Conservation (phyloP, 2,888 invertebrate genomes). For the Piscicola geometra region DNA sequence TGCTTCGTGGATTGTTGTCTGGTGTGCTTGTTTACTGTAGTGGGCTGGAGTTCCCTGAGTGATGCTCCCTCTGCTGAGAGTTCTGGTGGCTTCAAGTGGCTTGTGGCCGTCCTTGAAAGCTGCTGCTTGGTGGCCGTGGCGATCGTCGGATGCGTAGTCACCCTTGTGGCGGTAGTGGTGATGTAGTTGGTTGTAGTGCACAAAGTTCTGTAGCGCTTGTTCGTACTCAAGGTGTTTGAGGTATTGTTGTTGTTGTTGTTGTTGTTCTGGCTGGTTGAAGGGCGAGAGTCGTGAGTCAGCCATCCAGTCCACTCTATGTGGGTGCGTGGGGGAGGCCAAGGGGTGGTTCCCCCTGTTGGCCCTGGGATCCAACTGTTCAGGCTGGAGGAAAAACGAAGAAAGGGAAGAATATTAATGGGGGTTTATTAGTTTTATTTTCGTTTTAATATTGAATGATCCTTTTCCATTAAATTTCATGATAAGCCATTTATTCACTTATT, state of each 20-base stretch:
- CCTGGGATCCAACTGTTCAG: neutral
- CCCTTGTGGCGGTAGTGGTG: neutral
- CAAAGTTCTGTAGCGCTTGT: neutral
- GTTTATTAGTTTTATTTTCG: no score
- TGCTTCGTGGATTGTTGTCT: no score
- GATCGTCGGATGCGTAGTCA: neutral
- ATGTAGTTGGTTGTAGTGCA: neutral
- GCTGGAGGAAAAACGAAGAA: neutral
- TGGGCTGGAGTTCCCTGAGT: neutral
- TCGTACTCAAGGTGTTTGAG: conserved; percentile 6
- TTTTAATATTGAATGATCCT: no score
- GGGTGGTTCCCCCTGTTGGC: no score
- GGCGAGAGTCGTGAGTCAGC: conserved; percentile 4
- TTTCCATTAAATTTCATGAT: no score
- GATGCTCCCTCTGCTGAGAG: conserved; percentile 7
- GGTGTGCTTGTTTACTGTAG: no score
- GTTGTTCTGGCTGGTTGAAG: neutral
- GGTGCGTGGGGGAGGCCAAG: no score
- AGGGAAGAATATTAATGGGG: no score
- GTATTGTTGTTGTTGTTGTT: neutral
- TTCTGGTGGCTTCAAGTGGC: neutral
- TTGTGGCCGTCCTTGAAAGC: neutral
- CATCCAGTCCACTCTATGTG: neutral
- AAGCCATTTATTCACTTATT: no score
- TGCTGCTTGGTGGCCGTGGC: neutral